These are phyloP conservation scores for Pseudorectes ferrugineus DNA, from an alignment of 2,113 vertebrate species.

Conservation along the genomic window DNA sequence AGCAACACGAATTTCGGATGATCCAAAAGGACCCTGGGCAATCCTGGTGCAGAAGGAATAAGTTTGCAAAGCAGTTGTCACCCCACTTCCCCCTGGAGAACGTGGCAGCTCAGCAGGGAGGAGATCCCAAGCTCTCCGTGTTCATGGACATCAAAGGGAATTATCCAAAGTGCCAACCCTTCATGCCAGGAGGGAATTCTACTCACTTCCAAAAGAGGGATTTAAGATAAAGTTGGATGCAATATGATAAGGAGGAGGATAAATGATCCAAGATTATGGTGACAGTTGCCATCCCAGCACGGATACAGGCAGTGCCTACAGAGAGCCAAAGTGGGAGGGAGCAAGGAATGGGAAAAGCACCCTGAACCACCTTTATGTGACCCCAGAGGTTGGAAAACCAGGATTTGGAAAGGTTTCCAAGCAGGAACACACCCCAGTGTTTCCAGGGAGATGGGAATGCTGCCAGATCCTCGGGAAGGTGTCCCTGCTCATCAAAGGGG, in stretches of 20 bases:
- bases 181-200: background rate
- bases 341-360: fast-evolving
- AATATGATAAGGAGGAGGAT: background rate
- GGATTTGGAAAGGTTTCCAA: background rate
- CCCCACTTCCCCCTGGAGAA: background rate
- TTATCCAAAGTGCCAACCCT: background rate
- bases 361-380: background rate
- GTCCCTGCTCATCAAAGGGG: background rate
- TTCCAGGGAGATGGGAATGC: background rate
- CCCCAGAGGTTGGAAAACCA: background rate
- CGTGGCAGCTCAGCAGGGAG: background rate
- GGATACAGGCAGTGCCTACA: fast-evolving
- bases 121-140: background rate
- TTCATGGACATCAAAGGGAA: fast-evolving
- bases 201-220: background rate
- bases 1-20: fast-evolving
- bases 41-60: background rate
- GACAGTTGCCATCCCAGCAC: fast-evolving
- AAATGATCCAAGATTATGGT: background rate
- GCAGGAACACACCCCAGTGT: background rate
- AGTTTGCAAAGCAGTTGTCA: background rate
- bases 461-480: background rate
- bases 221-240: background rate
- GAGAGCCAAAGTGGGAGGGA: background rate
- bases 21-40: background rate